Percentiles rank a stretch among this genome's conserved stretches.
Evolutionary conservation across 2,113 vertebrate genomes (phyloP).

Genomic region (Pseudorectes ferrugineus): DNA sequence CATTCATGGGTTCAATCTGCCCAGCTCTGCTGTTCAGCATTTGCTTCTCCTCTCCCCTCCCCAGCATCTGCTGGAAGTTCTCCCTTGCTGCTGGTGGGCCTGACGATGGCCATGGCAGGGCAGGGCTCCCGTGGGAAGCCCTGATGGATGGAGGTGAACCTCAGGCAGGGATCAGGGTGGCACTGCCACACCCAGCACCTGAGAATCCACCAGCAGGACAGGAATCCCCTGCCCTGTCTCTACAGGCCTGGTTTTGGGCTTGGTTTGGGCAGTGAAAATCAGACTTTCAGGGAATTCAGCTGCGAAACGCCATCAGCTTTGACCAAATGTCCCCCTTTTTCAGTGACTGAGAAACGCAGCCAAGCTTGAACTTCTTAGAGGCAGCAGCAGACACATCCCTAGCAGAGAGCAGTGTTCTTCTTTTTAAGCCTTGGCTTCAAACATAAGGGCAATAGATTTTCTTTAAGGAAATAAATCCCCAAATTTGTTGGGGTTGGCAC

Average conservation of each 20-base stretch:
- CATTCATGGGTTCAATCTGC: neutral
- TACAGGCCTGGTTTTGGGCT: neutral
- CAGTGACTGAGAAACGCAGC: neutral
- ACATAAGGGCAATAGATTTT: neutral
- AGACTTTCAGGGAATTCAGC: neutral
- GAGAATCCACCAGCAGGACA: neutral
- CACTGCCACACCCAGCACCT: neutral
- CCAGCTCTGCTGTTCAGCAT: neutral
- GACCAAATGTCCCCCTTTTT: neutral
- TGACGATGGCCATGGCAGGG: accelerated
- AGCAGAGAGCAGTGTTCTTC: neutral
- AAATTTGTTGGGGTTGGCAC: constrained; percentile 26
- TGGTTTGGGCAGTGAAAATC: neutral
- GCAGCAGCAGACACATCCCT: neutral
- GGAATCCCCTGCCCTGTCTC: neutral
- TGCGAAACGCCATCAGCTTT: neutral
- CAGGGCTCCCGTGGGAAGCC: neutral
- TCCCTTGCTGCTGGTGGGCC: neutral
- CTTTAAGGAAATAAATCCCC: constrained; percentile 34
- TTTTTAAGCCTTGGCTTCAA: neutral
- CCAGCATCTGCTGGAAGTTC: neutral
- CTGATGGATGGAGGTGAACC: neutral
- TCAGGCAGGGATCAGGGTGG: neutral
- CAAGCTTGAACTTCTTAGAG: neutral
- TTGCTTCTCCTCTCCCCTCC: neutral